Evolutionary conservation across 2,888 invertebrate genomes (phyloP), one percentile per base, ranked within the genome.

Genomic region (Drosophila fungiperda): DNA sequence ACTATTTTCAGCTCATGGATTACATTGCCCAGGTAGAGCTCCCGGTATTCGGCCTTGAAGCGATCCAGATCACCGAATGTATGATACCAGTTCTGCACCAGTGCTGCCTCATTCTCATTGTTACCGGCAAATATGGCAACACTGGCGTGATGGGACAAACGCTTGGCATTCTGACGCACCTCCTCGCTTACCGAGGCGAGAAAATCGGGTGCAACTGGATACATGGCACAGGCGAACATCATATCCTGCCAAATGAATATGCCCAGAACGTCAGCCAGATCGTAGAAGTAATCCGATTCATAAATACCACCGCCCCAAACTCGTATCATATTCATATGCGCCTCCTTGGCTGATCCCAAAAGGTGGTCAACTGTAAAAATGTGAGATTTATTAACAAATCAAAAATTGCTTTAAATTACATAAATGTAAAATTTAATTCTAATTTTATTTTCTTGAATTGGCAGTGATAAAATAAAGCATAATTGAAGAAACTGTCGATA

Each of bases 281-380:
- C 94, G 92, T 99, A 99, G 93, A 99, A 99, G 67, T 95, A 94
- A 81, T 99, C 97, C 0, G 96, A 96, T 91, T 99, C 99, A 90
- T 99, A 99, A 0, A 98, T 94, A 0, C 99, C 99, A n/a, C 99
- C 99, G 33, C 99, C 99, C 99, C 99, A 99, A 1, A 99, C 97
- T n/a, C 99, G 94, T 17, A 99, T 93, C 96, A 98, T 97, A 89
- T 97, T 97, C 97, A 98, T 98, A 91, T 99, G 95, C 0, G 96
- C 95, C 11, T 96, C 95, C 78, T 95, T 95, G 0, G 96, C 96
- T 0, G 97, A 95, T 61, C 93, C 90, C 42, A 99, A 92, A 2
- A 98, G 93, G 74, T 94, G 93, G 38, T 94, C 93, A 61, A 97
- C 95, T 93, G 55, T 5, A 58, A 40, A 11, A 0, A 70, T 23